phyloP scores from a whole-genome alignment of 2,113 vertebrate genomes.

The Tragelaphus buxtoni region DNA sequence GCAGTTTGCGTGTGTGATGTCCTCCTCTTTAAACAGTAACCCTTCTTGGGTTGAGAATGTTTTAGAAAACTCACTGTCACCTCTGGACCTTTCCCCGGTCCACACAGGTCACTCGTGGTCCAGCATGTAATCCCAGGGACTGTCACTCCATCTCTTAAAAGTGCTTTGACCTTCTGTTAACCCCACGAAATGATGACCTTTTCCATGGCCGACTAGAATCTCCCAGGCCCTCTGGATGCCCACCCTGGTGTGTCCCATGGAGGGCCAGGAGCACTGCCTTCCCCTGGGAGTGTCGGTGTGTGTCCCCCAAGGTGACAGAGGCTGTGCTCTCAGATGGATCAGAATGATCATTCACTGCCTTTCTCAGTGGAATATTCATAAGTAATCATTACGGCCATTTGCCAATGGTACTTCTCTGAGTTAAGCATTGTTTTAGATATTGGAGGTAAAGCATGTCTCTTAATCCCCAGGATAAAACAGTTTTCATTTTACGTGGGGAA shows the following conservation, averaged over 20 bases:
- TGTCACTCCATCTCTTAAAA: not conserved
- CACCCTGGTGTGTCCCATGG: not conserved
- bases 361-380: not conserved
- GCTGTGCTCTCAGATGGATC: not conserved
- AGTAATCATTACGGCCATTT: accelerated
- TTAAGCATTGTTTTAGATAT: too few relatives aligned
- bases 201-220: not conserved
- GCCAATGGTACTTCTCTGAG: accelerated
- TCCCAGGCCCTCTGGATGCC: not conserved
- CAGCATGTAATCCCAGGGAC: not conserved
- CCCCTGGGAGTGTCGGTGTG: not conserved
- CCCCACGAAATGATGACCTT: not conserved
- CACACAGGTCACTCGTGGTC: accelerated
- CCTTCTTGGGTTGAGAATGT: not conserved
- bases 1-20: not conserved
- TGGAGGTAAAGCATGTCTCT: not conserved
- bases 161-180: not conserved
- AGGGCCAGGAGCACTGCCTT: not conserved
- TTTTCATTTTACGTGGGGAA: not conserved
- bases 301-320: not conserved
- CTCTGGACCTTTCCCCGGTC: not conserved
- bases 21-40: not conserved
- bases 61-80: not conserved
- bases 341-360: not conserved
- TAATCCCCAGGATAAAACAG: too few relatives aligned